phyloP scores from a whole-genome alignment of 92 coral and sea anemone genomes.

The Umimayanthus chanpuru region DNA sequence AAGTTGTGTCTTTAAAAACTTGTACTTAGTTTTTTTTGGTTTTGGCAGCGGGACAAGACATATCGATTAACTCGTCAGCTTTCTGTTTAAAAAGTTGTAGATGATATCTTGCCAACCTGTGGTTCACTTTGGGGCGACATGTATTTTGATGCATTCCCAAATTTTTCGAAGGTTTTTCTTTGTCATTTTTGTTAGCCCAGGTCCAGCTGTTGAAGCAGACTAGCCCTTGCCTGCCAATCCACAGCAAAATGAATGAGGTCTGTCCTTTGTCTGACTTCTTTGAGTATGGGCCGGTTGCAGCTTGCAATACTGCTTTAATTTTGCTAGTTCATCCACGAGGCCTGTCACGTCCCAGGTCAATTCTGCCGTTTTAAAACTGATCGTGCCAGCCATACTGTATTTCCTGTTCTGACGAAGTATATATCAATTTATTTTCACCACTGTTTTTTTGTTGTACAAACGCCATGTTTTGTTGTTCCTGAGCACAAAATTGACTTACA shows the following conservation, averaged over 20 bases:
- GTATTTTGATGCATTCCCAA: too few species aligned
- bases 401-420: not conserved
- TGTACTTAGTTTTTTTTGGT: conserved; percentile 64
- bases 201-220: too few species aligned
- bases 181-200: too few species aligned
- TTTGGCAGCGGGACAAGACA: conserved; percentile 57
- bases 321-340: conserved; percentile 43
- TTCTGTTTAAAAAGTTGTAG: too few species aligned
- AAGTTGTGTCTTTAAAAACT: conserved; percentile 53
- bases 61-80: too few species aligned
- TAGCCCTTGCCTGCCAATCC: too few species aligned
- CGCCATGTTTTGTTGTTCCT: not conserved
- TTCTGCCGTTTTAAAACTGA: too few species aligned
- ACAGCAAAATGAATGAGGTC: too few species aligned
- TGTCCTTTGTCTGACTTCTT: too few species aligned
- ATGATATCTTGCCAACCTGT: conserved; percentile 3
- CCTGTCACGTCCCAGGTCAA: not conserved
- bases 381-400: conserved; percentile 28
- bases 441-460: not conserved
- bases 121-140: too few species aligned
- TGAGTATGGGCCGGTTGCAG: too few species aligned
- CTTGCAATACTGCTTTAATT: conserved; percentile 59
- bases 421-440: not conserved
- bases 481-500: not conserved
- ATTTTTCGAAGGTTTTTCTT: too few species aligned